Evolutionary conservation across 2,888 invertebrate species (phyloP), one percentile per base, ranked within the genome.

Genomic region (Nebria salina): DNA sequence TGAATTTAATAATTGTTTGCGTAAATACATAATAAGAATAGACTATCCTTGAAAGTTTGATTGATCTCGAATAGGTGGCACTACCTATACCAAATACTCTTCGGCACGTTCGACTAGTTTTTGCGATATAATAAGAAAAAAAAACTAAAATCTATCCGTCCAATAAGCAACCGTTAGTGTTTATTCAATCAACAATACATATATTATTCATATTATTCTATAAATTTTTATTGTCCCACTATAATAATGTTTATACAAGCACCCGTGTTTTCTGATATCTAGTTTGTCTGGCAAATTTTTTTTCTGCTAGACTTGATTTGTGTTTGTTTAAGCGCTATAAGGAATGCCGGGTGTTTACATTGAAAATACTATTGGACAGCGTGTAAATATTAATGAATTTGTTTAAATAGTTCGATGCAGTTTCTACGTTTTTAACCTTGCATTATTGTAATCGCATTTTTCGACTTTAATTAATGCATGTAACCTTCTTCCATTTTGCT

Each of bases 141-240:
- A 54, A 54, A 8, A 11, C 54, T 11, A 54, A 54, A 7, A 54
- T 54, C 54, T 11, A 54, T 54, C 54, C 54, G 54, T 54, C 54
- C 54, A 54, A 54, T 54, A 54, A 54, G 54, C 54, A 54, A 13
- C 13, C 54, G 54, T 54, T 7, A 7, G 8, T 54, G 54, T 54
- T 54, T 54, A 54, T 13, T 54, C 54, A 54, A 54, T 2, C 7
- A 54, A 54, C 54, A 54, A 54, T 54, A 54, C 54, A 54, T 54
- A 54, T 54, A 54, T 54, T 54, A 54, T 54, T 54, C 54, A 54
- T 54, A 54, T 54, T 54, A 54, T 54, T 54, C 54, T 54, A 54
- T 54, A 8, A 13, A 54, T 54, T 54, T 54, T 54, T 54, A 54
- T 54, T 54, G 54, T 54, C 54, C 54, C 13, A 54, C 54, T 54